Percentiles rank a stretch among this genome's conserved stretches.
Conservation (phyloP, 2,113 vertebrate species). For the Sinocyclocheilus anshuiensis region DNA sequence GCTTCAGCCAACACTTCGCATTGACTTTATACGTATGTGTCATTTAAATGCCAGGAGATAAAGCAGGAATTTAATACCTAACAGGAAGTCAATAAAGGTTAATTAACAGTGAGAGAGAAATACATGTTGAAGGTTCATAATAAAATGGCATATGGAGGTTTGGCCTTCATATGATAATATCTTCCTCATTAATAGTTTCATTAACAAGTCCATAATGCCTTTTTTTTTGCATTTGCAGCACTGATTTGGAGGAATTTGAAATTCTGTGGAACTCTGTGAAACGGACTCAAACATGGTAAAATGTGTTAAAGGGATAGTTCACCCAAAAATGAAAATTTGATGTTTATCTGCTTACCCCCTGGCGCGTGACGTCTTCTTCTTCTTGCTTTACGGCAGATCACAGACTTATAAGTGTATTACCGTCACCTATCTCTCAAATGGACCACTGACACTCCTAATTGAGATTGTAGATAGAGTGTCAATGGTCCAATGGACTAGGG, state of each 20-base stretch:
- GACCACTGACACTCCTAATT: too few species aligned
- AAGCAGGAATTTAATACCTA: slow-evolving; percentile 64
- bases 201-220: neutral
- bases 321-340: too few species aligned
- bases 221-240: neutral
- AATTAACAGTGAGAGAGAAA: slow-evolving; percentile 74
- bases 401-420: too few species aligned
- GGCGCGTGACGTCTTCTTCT: too few species aligned
- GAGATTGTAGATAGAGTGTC: too few species aligned
- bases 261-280: neutral
- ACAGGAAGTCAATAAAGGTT: slow-evolving; percentile 76
- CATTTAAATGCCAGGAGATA: slow-evolving; percentile 74
- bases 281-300: neutral
- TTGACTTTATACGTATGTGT: slow-evolving; percentile 68
- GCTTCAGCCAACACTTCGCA: slow-evolving; percentile 56
- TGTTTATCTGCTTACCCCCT: too few species aligned
- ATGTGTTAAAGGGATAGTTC: too few species aligned
- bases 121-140: slow-evolving; percentile 54
- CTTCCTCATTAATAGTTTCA: neutral
- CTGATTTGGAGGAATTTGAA: neutral
- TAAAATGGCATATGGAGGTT: slow-evolving; percentile 64
- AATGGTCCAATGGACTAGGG: too few species aligned
- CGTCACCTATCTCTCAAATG: too few species aligned
- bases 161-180: slow-evolving; percentile 26
- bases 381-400: too few species aligned